Conservation (phyloP, 2,113 vertebrate genomes). For the Cercopithecus mona region DNA sequence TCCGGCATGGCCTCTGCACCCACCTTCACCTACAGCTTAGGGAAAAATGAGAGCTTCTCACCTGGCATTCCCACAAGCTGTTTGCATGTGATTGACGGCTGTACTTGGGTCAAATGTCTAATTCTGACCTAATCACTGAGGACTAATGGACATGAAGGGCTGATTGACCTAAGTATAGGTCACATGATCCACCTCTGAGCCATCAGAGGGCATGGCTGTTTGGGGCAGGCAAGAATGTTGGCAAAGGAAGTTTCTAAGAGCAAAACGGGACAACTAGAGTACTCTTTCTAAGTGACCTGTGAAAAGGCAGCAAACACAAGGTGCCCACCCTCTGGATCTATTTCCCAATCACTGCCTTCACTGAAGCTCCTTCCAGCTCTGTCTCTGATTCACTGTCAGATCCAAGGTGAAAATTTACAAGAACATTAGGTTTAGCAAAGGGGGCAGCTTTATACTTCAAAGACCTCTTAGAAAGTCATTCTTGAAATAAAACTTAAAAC, state of each 20-base stretch:
- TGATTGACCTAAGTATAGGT: background rate
- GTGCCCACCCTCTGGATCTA: background rate
- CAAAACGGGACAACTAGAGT: background rate
- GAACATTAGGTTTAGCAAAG: background rate
- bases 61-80: fast-evolving
- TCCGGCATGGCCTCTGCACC: background rate
- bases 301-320: background rate
- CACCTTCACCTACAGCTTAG: fast-evolving
- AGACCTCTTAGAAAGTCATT: conserved; percentile 19
- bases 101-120: background rate
- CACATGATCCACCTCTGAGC: background rate
- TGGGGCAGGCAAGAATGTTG: background rate
- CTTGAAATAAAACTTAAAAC: conserved; percentile 38
- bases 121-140: background rate
- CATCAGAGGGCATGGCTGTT: too few relatives aligned
- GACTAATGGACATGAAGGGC: background rate
- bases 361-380: background rate
- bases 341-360: background rate
- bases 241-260: background rate
- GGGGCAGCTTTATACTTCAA: background rate
- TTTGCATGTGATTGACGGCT: background rate
- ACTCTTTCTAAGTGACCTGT: background rate
- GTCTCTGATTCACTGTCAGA: background rate
- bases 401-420: background rate
- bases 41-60: background rate